phyloP scores from a whole-genome alignment of 1,140 invertebrate genomes.

The Calephelis nemesis region DNA sequence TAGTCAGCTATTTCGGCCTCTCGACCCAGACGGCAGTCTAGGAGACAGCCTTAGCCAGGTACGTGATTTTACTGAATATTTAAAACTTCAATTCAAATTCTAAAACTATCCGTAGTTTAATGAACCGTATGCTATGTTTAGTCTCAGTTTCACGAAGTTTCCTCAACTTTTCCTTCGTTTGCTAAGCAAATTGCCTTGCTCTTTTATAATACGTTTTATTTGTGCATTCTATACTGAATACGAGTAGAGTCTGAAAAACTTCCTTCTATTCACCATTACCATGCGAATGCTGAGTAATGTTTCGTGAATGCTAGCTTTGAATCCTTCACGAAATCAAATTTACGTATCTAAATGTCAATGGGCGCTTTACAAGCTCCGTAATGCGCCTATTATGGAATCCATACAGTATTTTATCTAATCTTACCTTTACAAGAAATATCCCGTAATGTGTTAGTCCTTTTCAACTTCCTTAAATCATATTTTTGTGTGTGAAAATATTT shows the following conservation, averaged over 20 bases:
- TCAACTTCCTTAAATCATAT: too few relatives aligned
- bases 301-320: constrained; percentile 52
- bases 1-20: constrained; percentile 51
- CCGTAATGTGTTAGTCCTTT: too few relatives aligned
- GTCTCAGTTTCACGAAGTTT: constrained; percentile 47
- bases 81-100: constrained; percentile 22
- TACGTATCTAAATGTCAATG: constrained; percentile 31
- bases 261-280: constrained; percentile 54
- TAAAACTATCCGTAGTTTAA: constrained; percentile 43
- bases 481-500: too few relatives aligned
- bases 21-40: constrained; percentile 62
- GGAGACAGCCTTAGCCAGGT: constrained; percentile 73
- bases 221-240: constrained; percentile 31
- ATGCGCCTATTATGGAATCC: constrained; percentile 12
- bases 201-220: constrained; percentile 41
- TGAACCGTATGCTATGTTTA: constrained; percentile 47
- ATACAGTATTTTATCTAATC: not conserved
- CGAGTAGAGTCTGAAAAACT: constrained; percentile 35
- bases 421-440: not conserved
- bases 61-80: constrained; percentile 24
- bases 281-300: constrained; percentile 50
- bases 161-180: constrained; percentile 42
- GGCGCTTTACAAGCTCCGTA: constrained; percentile 27
- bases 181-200: constrained; percentile 36
- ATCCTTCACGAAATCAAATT: constrained; percentile 33